Base-by-base conservation (phyloP, 1,140 invertebrate genomes). In the Drosophila truncata region DNA sequence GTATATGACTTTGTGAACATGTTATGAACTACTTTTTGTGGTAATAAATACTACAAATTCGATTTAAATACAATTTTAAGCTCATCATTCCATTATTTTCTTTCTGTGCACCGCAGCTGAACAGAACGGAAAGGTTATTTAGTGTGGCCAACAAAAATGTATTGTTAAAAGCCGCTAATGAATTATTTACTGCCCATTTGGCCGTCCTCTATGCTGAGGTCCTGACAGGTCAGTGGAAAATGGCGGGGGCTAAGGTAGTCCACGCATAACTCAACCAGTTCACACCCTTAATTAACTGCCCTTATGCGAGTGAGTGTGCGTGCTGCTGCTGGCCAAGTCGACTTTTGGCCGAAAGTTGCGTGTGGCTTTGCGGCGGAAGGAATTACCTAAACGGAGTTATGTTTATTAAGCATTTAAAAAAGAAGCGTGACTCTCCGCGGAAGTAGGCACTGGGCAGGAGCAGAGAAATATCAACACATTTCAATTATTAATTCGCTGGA, bases 231-330 rank as follows among this genome's bases (percentile, higher is more conserved):
- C 46, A 11, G 66, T 47, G 62, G 5, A 44, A 46, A 29, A 57
- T 55, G 76, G 65, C 39, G 57, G 65, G 74, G 57, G 55, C n/a
- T 42, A 33, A 18, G 29, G 72, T 20, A 46, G 35, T 80, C 64
- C 71, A 80, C 70, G 90, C 88, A 91, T 88, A 86, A 91, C 83
- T 90, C 82, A 85, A 90, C 81, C 88, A 90, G 90, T 91, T 91
- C 90, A 91, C 90, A 91, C 90, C 90, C 90, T 91, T 91, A 91
- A 91, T 91, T 91, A 91, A 91, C 85, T 82, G 75, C 55, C 72
- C 66, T 31, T 63, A 20, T 72, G 66, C 37, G 33, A 57, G 44
- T 41, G 65, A 37, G 52, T 55, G 52, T 86, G 83, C 90, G 90
- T 91, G 82, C 85, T 88, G 82, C 85, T 88, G 80, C 83, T 80